Base-by-base conservation (phyloP, 2,797 vertebrate species). In the Notamacropus eugenii region DNA sequence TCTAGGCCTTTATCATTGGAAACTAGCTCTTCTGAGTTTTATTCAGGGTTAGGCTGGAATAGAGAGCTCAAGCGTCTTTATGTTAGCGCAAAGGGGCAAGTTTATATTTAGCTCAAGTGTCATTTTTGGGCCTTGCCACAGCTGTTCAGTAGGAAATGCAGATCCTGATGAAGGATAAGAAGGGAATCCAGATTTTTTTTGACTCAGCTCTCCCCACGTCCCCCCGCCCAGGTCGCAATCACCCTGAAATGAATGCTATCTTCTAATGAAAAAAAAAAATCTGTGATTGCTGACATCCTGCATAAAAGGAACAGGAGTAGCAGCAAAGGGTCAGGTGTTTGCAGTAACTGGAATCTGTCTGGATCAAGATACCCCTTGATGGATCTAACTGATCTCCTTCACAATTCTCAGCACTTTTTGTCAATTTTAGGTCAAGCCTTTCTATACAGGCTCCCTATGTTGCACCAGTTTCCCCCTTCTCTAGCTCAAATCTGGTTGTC, bases 111-210 rank as follows among this genome's bases (percentile, higher is more conserved):
- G 90, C 90, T 31, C 91, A 96, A 94, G 97, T 97, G 95, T 95
- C 97, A 97, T 58, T 96, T 96, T 96, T 94, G 93, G 96, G 92
- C 67, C n/a, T 96, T 87, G 40, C 29, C 93, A 94, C 94, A 96
- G 96, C 93, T 97, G 94, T 90, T 55, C 28, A 92, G n/a, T 56
- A 74, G 92, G 55, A 97, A 97, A 95, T 55, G 90, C 94, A 74
- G 95, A 96, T 95, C 55, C 52, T 22, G 34, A 59, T 92, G 74
- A 93, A 95, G 95, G 59, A 96, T 55, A 92, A 46, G 46, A 46
- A 93, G 67, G 27, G 46, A 94, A 27, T 46, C 56, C 95, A 97
- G 96, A 54, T 96, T 90, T 94, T 97, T 59, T 62, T 91, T 82
- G 93, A 93, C 92, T 97, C 67, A 96, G 92, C 82, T 54, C 55